A percentile compares a stretch with the other conserved stretches of the same genome.
Evolutionary conservation across 2,113 vertebrate species (phyloP).

Genomic region (Notothenia coriiceps): DNA sequence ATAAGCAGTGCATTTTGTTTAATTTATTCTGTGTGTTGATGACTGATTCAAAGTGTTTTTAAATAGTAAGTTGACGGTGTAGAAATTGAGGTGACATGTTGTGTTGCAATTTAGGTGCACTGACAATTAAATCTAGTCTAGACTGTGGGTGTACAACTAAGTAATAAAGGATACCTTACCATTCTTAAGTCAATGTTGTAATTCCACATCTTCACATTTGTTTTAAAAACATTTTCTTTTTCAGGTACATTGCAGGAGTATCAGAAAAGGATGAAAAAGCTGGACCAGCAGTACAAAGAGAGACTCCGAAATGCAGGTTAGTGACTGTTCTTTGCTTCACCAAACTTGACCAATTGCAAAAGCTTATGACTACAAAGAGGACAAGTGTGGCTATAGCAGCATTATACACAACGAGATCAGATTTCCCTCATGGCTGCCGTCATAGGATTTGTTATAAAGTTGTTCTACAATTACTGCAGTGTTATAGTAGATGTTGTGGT

Average conservation of each 20-base stretch:
- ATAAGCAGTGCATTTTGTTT: background rate
- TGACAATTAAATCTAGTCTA: background rate
- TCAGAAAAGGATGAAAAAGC: conserved; percentile 98
- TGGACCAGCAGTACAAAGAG: conserved; percentile 98
- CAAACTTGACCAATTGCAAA: no score
- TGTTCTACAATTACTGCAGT: background rate
- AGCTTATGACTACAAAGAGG: background rate
- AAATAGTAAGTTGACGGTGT: background rate
- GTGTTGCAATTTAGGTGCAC: conserved; percentile 4
- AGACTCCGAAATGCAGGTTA: conserved; percentile 94
- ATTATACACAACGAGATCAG: background rate
- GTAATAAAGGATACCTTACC: background rate
- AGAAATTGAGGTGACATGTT: background rate
- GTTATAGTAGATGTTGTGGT: background rate
- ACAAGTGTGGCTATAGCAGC: background rate
- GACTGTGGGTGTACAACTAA: conserved; percentile 2
- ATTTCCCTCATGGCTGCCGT: background rate
- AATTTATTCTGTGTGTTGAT: conserved; percentile 10
- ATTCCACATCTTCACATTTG: background rate
- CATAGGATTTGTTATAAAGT: background rate
- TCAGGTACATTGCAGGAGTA: conserved; percentile 97
- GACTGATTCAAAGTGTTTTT: conserved; percentile 6
- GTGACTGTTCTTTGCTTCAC: background rate
- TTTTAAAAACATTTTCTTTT: background rate
- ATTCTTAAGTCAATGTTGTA: background rate